Conservation (phyloP, 2,888 invertebrate genomes). For the Sminthurides aquaticus region DNA sequence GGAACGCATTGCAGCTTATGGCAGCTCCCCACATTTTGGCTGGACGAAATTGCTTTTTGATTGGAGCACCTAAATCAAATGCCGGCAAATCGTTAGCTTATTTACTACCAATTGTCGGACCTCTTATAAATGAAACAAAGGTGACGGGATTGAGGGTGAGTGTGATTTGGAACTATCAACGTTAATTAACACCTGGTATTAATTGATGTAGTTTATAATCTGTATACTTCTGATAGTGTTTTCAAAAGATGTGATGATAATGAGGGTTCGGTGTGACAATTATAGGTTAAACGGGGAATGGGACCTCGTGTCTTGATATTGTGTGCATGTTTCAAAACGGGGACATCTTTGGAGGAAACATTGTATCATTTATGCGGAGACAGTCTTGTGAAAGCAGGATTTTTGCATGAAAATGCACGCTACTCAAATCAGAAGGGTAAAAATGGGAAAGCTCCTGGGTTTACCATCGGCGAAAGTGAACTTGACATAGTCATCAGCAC, state of each 20-base stretch:
- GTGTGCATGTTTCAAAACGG: conserved; percentile 5
- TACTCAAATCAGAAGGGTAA: neutral
- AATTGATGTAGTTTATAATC: too few relatives aligned
- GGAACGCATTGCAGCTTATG: conserved; percentile 19
- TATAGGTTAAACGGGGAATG: neutral
- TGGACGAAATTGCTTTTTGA: conserved; percentile 23
- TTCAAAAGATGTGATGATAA: too few relatives aligned
- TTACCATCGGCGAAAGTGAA: neutral
- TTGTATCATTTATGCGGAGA: neutral
- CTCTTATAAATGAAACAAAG: neutral
- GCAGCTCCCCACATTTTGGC: conserved; percentile 17
- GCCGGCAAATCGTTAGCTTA: conserved; percentile 24
- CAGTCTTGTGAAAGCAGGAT: neutral
- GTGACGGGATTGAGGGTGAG: neutral
- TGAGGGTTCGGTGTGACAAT: neutral
- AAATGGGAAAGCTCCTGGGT: neutral
- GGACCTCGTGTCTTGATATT: conserved; percentile 13
- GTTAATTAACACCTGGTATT: too few relatives aligned
- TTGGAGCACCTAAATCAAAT: conserved; percentile 18
- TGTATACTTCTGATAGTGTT: too few relatives aligned
- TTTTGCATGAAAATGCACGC: conserved; percentile 6
- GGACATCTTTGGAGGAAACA: conserved; percentile 1
- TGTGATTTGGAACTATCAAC: conserved; percentile 1
- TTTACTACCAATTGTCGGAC: conserved; percentile 15
- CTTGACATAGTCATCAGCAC: conserved; percentile 17